A percentile compares a stretch with the other conserved stretches of the same genome.
Evolutionary conservation across 2,797 vertebrate species (phyloP).

Genomic region (Karalla daura): DNA sequence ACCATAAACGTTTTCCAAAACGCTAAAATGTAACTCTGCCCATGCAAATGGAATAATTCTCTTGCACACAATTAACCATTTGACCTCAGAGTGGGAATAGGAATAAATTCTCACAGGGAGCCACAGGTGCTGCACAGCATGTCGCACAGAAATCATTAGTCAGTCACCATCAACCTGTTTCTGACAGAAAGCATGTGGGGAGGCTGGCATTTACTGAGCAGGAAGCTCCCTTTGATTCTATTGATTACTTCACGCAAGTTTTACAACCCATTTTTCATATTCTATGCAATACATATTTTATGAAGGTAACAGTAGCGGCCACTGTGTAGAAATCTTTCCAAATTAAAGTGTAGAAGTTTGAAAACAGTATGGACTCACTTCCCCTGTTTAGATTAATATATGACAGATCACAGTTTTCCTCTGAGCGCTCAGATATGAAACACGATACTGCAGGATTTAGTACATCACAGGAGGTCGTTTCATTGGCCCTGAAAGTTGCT

Average conservation of each 20-base stretch:
- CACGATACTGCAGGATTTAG: conserved; percentile 9
- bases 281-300: no score
- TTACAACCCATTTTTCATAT: no score
- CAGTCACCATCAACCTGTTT: conserved; percentile 46
- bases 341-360: not conserved
- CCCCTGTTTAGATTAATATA: no score
- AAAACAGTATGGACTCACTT: not conserved
- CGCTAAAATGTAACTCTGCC: not conserved
- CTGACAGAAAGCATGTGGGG: conserved; percentile 34
- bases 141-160: conserved; percentile 49
- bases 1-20: no score
- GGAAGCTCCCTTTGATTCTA: conserved; percentile 39
- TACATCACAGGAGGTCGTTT: conserved; percentile 3
- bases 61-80: not conserved
- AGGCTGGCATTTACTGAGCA: conserved; percentile 52
- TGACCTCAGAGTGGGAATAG: conserved; percentile 10
- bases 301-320: not conserved
- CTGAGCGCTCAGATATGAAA: conserved; percentile 23
- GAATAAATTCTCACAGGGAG: conserved; percentile 20
- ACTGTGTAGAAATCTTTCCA: not conserved
- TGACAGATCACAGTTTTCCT: not conserved
- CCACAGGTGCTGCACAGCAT: conserved; percentile 56
- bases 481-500: conserved; percentile 54
- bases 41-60: not conserved
- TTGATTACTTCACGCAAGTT: conserved; percentile 42